A percentile compares a stretch with the other conserved stretches of the same genome.
Conservation (phyloP, 1,140 invertebrate species). For the Camponotus vicinus region DNA sequence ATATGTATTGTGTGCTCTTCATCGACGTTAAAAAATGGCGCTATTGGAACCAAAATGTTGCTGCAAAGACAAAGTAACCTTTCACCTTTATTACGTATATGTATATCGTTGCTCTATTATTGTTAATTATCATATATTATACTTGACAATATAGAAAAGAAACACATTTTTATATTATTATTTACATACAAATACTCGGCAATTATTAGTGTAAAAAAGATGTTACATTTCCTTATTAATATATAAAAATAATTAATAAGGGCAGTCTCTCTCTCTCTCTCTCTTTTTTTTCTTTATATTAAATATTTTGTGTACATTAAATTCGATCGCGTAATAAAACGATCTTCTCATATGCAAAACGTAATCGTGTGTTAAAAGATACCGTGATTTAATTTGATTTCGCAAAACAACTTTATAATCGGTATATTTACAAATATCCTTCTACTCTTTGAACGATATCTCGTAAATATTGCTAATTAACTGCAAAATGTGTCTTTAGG, state of each 20-base stretch:
- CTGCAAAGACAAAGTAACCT: conserved; percentile 65
- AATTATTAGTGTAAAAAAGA: not conserved
- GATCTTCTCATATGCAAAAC: not conserved
- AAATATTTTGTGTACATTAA: not conserved
- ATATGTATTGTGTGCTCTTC: not conserved
- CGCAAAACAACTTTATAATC: not conserved
- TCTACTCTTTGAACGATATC: conserved; percentile 1
- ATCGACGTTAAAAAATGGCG: conserved; percentile 31
- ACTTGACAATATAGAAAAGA: not conserved
- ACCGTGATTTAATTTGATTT: conserved; percentile 7
- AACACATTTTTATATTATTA: not conserved
- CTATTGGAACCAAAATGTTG: conserved; percentile 47
- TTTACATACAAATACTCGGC: not conserved
- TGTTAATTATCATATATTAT: not conserved
- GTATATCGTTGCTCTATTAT: not conserved
- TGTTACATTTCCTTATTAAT: not conserved
- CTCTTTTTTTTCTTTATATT: not conserved
- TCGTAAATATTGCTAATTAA: not conserved
- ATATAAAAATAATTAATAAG: not conserved
- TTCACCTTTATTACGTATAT: not conserved
- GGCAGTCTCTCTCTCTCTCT: too few relatives aligned
- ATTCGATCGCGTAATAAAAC: not conserved
- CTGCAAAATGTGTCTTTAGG: not conserved
- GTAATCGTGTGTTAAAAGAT: not conserved
- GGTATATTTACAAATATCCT: not conserved